These are phyloP conservation scores for Trissolcus basalis DNA, from an alignment of 1,140 invertebrate species.

Conservation along the genomic window DNA sequence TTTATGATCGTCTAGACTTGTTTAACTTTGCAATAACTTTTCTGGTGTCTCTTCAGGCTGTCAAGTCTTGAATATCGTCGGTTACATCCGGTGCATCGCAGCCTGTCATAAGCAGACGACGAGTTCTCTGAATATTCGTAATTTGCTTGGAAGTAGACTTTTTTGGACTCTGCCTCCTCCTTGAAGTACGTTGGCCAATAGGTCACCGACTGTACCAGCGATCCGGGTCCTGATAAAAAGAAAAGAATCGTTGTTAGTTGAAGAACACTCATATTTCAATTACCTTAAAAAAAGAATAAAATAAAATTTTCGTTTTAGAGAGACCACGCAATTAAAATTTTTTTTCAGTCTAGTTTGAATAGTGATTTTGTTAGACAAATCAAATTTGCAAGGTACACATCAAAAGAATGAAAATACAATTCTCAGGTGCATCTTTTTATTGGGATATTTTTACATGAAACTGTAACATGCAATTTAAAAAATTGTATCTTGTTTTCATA, in stretches of 20 bases:
- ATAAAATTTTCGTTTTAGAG: neutral
- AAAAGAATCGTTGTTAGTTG: conserved; percentile 16
- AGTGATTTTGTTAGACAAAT: no score
- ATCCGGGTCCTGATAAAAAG: conserved; percentile 7
- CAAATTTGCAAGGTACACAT: conserved; percentile 10
- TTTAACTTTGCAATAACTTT: conserved; percentile 53
- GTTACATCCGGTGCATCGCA: conserved; percentile 48
- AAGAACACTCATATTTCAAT: neutral
- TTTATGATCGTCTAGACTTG: conserved; percentile 27
- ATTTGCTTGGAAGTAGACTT: conserved; percentile 20
- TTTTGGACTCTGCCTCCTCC: conserved; percentile 16
- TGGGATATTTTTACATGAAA: no score
- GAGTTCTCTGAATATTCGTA: conserved; percentile 19
- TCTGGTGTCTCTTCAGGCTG: conserved; percentile 55
- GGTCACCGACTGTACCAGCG: conserved; percentile 14
- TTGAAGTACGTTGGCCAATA: conserved; percentile 51
- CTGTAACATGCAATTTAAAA: no score
- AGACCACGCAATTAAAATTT: no score
- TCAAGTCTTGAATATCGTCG: conserved; percentile 47
- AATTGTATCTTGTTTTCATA: no score
- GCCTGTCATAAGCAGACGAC: conserved; percentile 19
- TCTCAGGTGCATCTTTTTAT: no score
- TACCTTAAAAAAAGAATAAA: no score
- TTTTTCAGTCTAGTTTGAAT: no score
- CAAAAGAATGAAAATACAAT: neutral